Evolutionary conservation across 2,888 invertebrate species (phyloP), one percentile per base, ranked within the genome.

Genomic region (Erebia aethiops): DNA sequence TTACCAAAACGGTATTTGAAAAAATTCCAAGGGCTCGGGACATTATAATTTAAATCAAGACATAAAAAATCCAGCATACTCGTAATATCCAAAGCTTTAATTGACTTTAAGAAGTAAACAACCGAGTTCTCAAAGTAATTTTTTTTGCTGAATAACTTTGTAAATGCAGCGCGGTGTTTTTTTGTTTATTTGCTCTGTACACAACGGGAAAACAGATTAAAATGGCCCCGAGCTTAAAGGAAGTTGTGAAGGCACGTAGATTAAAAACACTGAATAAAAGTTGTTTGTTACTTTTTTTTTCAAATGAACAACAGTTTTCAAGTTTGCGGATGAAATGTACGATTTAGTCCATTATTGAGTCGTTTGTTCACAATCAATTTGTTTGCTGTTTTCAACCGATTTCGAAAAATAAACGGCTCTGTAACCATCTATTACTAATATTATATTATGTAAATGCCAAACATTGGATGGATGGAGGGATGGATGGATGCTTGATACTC

Each of bases 191-290:
- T 80, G 83, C 84, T 49, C 84, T 82, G 82, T 83, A 78, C 80
- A 80, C 78, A 82, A 80, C 78, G 80, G 84, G 81, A 86, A 46
- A 89, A 89, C 84, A 90, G 88, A 91, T 92, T 92, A 91, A 92
- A 92, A 91, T 86, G 82, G 87, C 91, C 88, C 74, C 80, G 75
- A 81, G 91, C 90, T 83, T 82, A 85, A 84, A 79, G 84, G 82
- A 78, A 83, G 82, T 82, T 84, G 86, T 85, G 87, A 89, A 89
- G 84, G 88, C 86, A 86, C 81, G 86, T 84, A 91, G 88, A 91
- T 91, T 92, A 91, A 92, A 91, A 91, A 87, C 85, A 84, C 79
- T 81, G 85, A 78, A 84, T 86, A 85, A 79, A 79, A 77, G 77
- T 82, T 78, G 77, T 78, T 83, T 82, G 82, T 14, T 57, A 8